Evolutionary conservation across 2,888 invertebrate genomes (phyloP).

Genomic region (Buathra laborator): DNA sequence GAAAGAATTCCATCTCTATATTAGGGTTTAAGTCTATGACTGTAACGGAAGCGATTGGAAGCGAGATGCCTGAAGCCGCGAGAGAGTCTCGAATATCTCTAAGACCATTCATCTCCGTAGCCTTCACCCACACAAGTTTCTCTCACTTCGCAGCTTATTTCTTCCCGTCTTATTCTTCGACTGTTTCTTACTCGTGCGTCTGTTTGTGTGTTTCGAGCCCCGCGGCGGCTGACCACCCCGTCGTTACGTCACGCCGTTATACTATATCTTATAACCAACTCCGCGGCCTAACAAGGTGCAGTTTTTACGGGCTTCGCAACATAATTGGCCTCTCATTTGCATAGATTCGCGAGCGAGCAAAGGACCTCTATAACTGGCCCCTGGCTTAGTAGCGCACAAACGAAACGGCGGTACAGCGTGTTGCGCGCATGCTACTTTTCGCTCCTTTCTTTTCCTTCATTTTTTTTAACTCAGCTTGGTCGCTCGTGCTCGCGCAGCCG

Average conservation of each 20-base stretch:
- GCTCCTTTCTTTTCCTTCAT: neutral
- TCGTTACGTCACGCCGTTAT: slow-evolving; percentile 77
- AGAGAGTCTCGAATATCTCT: slow-evolving; percentile 46
- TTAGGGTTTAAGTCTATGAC: neutral
- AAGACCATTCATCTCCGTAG: slow-evolving; percentile 42
- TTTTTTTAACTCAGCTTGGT: neutral
- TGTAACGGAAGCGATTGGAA: slow-evolving; percentile 36
- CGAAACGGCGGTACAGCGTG: slow-evolving; percentile 43
- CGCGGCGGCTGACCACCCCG: slow-evolving; percentile 66
- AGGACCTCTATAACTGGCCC: slow-evolving; percentile 37
- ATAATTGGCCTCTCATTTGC: slow-evolving; percentile 83
- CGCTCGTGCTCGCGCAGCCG: slow-evolving; percentile 13
- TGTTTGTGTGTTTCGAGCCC: slow-evolving; percentile 46
- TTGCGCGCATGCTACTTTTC: slow-evolving; percentile 34
- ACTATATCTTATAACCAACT: slow-evolving; percentile 70
- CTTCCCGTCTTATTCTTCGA: slow-evolving; percentile 56
- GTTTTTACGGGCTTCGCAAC: slow-evolving; percentile 81
- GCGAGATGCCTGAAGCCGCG: slow-evolving; percentile 2
- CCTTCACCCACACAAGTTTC: slow-evolving; percentile 31
- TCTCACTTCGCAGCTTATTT: slow-evolving; percentile 21
- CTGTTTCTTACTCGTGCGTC: slow-evolving; percentile 56
- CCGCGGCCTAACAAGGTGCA: slow-evolving; percentile 80
- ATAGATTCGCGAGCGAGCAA: slow-evolving; percentile 77
- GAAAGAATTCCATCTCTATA: neutral
- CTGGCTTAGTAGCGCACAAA: slow-evolving; percentile 26